These are phyloP conservation scores for Ryuthela nishihirai DNA, from an alignment of 2,888 invertebrate genomes.

Conservation along the genomic window DNA sequence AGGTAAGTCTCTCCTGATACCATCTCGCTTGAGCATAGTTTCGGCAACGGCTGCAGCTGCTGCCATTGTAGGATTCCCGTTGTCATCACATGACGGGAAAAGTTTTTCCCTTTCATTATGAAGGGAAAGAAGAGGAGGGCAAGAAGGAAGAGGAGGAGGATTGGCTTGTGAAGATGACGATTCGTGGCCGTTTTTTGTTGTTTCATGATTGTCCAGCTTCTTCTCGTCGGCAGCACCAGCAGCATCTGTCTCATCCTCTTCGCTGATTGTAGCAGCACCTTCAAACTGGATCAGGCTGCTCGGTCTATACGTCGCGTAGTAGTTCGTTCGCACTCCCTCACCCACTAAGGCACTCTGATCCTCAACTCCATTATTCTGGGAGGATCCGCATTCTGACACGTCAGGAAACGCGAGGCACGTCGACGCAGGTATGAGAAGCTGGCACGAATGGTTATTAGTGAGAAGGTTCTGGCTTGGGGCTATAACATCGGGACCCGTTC, in stretches of 20 bases:
- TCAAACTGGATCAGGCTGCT: conserved; percentile 3
- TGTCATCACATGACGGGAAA: background rate
- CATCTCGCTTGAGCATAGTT: background rate
- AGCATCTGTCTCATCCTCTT: background rate
- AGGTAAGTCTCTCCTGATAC: background rate
- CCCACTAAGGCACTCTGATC: conserved; percentile 31
- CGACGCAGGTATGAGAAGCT: background rate
- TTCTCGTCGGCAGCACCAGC: too few relatives aligned
- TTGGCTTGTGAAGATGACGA: too few relatives aligned
- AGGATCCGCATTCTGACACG: conserved; percentile 3
- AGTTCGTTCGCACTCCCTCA: conserved; percentile 20
- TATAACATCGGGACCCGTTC: too few relatives aligned
- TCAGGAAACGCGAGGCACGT: background rate
- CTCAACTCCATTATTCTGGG: conserved; percentile 1
- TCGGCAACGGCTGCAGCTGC: background rate
- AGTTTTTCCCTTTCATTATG: too few relatives aligned
- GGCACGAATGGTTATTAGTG: background rate
- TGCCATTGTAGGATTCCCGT: background rate
- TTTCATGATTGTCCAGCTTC: too few relatives aligned
- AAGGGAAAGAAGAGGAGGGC: too few relatives aligned
- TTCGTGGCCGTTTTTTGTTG: too few relatives aligned
- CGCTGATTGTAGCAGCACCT: background rate
- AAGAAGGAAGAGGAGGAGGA: too few relatives aligned
- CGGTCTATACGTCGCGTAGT: conserved; percentile 24
- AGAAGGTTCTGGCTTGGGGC: too few relatives aligned